These are phyloP conservation scores for Carcinoscorpius rotundicauda DNA, from an alignment of 1,140 invertebrate species.

Conservation along the genomic window DNA sequence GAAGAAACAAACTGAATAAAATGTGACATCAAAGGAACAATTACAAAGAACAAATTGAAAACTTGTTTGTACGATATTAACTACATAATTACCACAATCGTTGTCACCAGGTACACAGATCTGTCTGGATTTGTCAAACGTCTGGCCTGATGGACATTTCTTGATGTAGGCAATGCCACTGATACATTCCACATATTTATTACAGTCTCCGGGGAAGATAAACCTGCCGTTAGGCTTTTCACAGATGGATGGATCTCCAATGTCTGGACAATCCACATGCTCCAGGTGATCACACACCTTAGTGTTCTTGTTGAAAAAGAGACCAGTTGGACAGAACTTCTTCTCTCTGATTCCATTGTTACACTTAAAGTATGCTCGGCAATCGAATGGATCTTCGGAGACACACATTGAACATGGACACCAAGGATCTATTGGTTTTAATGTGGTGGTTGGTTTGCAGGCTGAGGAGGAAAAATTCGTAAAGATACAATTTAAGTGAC, in stretches of 20 bases:
- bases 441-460: background rate
- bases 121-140: slow-evolving; percentile 5
- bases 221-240: slow-evolving; percentile 1
- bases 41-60: too few species aligned
- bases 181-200: slow-evolving; percentile 23
- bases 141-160: slow-evolving; percentile 17
- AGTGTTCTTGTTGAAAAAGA: slow-evolving; percentile 10
- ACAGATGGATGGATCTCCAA: slow-evolving; percentile 1
- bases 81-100: too few species aligned
- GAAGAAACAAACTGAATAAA: too few species aligned
- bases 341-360: background rate
- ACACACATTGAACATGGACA: slow-evolving; percentile 3
- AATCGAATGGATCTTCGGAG: background rate
- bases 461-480: background rate
- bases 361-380: slow-evolving; percentile 4
- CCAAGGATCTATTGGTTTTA: too few species aligned
- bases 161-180: slow-evolving; percentile 23
- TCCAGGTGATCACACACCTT: slow-evolving; percentile 5
- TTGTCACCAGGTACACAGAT: too few species aligned
- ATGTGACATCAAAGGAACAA: too few species aligned
- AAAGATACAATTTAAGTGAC: too few species aligned
- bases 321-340: slow-evolving; percentile 2
- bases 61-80: too few species aligned
- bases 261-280: slow-evolving; percentile 3
- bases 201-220: slow-evolving; percentile 13